Evolutionary conservation across 1,140 invertebrate species (phyloP), one percentile per base, ranked within the genome.

Genomic region (Kradibia gibbosae): DNA sequence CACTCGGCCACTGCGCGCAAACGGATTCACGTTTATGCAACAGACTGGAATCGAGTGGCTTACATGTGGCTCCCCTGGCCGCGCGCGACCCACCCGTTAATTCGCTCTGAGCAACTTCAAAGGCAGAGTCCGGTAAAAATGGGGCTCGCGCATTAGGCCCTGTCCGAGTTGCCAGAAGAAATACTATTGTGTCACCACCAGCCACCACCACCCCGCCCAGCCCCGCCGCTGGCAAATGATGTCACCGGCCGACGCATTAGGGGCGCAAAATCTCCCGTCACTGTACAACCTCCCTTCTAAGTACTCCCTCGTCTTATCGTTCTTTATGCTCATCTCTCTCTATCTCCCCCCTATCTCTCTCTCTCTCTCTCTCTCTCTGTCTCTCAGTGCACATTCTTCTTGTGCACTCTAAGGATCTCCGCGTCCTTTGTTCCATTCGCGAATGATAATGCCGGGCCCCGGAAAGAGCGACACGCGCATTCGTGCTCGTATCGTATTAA

Each of bases 21-120:
- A 20, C 36, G 74, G 13, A 55, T 50, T 53, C 31, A 36, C 60
- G 17, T 57, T 15, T 70, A 74, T 80, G 28, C 80, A 85, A 55
- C 82, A 81, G 74, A 78, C 79, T 80, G 83, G 86, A 86, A 86
- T 83, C 73, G 77, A 86, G 86, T 85, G 84, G 70, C 78, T 84
- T 70, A 53, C 28, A 22, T 81, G 45, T 50, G 25, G 31, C 11
- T 36, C 42, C 42, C 25, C 36, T 17, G 7, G 1, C n/a, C n/a
- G 3, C 11, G 8, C 70, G 11, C 2, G 20, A 22, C 34, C 75
- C 22, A 25, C 65, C 53, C 39, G 50, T 20, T 53, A 22, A 20
- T 53, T 53, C 31, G 53, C 50, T 65, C 62, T 67, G 0, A n/a
- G 22, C 53, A 34, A 83, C 85, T 86, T 87, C 86, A 87, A 86